Evolutionary conservation across 2,113 vertebrate genomes (phyloP), one percentile per base, ranked within the genome.

Genomic region (Marmota flaviventris): DNA sequence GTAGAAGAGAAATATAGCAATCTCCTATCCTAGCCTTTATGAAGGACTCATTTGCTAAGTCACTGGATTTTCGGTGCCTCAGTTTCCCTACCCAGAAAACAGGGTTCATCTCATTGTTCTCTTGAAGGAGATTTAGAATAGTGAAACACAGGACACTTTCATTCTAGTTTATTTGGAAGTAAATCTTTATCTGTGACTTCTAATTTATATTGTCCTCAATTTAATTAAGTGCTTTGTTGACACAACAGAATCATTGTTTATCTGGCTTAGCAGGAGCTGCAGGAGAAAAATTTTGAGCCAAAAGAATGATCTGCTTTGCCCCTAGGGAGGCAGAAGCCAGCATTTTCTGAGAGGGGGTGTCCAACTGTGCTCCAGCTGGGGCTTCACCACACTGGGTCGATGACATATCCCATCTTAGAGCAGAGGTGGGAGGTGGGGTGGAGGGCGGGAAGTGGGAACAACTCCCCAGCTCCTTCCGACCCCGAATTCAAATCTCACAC

Each of bases 141-240:
- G 85, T 37, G 85, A 94, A 97, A 93, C 58, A 4, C 53, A 58
- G 69, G 69, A 65, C 39, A 37, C 67, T 84, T 86, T 79, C 76
- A 94, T 90, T 84, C 51, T 85, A 69, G 79, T 56, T 63, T 87
- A 90, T 82, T 86, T 93, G 93, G 37, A 82, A 95, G 61, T n/a
- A 86, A 95, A 89, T 96, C 93, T 97, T 63, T 89, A 93, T 77
- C 84, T 5, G 0, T 51, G 85, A 86, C 65, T 97, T 96, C 93
- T 96, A 96, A 96, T 95, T 92, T 91, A 89, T 94, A 97, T 48
- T 89, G 89, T 93, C 83, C 83, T 96, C 39, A 65, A 25, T 92
- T 95, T 97, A 96, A 98, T 96, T 97, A 98, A 87, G 91, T 45
- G 72, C 84, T 96, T 96, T 98, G 95, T 97, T 97, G 94, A 97